These are phyloP conservation scores for Meloidogyne hapla DNA, from an alignment of 1,140 invertebrate species.

Conservation along the genomic window DNA sequence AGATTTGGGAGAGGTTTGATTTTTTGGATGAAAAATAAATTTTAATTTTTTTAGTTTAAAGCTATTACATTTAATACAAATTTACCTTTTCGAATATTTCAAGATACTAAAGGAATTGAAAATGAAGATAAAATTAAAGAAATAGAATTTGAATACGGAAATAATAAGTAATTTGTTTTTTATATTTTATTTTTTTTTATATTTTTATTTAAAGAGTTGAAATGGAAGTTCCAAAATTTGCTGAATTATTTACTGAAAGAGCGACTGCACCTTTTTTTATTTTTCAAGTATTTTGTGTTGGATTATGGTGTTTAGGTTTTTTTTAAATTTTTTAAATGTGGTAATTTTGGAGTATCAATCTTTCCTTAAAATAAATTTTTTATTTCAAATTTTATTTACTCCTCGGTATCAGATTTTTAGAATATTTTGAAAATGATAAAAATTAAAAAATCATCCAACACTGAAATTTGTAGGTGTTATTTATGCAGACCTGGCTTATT, in stretches of 20 bases:
- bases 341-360: no score
- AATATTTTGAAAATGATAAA: background rate
- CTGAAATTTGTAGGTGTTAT: no score
- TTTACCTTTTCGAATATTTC: constrained; percentile 42
- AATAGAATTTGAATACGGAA: constrained; percentile 47
- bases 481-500: no score
- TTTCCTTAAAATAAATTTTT: no score
- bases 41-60: constrained; percentile 33
- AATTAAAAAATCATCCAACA: no score
- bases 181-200: background rate
- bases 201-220: constrained; percentile 71
- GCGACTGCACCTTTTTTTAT: constrained; percentile 99
- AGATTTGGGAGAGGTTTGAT: constrained; percentile 35
- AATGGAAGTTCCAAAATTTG: constrained; percentile 91
- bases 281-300: constrained; percentile 83
- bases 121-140: constrained; percentile 52
- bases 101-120: constrained; percentile 51
- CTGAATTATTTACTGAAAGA: constrained; percentile 91
- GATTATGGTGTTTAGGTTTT: constrained; percentile 85
- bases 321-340: background rate
- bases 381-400: no score
- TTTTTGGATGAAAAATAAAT: background rate
- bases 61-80: constrained; percentile 54
- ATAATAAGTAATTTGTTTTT: constrained; percentile 52
- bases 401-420: background rate